phyloP scores from a whole-genome alignment of 2,888 invertebrate genomes.

The Cryptops parisi region DNA sequence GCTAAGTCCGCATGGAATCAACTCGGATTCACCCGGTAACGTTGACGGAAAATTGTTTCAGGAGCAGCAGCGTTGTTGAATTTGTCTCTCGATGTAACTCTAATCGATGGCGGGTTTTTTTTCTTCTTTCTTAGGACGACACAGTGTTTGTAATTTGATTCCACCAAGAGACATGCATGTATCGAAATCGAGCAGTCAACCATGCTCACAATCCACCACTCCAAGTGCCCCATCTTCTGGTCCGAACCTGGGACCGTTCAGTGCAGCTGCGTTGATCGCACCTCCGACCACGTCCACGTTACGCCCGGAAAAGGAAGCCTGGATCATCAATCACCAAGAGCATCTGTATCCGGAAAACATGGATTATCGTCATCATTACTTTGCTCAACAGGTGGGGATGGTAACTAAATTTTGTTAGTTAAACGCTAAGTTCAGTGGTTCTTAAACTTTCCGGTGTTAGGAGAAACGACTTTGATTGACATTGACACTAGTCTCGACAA shows the following conservation, averaged over 20 bases:
- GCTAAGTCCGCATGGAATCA: constrained; percentile 1
- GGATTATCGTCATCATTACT: constrained; percentile 11
- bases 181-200: background rate
- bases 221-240: background rate
- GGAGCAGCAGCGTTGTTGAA: background rate
- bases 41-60: background rate
- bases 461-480: no score
- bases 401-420: no score
- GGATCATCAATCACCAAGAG: constrained; percentile 1
- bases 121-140: constrained; percentile 6
- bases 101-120: no score
- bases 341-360: background rate
- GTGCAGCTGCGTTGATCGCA: constrained; percentile 8
- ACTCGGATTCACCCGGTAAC: constrained; percentile 16
- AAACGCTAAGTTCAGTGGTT: no score
- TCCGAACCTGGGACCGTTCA: constrained; percentile 6
- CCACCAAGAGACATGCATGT: constrained; percentile 10
- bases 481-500: no score
- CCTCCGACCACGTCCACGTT: background rate
- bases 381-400: background rate
- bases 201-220: background rate
- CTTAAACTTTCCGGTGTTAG: no score
- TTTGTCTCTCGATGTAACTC: background rate
- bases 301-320: constrained; percentile 7
- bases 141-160: background rate